These are phyloP conservation scores for Gryon sp. DNA, from an alignment of 1,140 invertebrate genomes.

Conservation along the genomic window DNA sequence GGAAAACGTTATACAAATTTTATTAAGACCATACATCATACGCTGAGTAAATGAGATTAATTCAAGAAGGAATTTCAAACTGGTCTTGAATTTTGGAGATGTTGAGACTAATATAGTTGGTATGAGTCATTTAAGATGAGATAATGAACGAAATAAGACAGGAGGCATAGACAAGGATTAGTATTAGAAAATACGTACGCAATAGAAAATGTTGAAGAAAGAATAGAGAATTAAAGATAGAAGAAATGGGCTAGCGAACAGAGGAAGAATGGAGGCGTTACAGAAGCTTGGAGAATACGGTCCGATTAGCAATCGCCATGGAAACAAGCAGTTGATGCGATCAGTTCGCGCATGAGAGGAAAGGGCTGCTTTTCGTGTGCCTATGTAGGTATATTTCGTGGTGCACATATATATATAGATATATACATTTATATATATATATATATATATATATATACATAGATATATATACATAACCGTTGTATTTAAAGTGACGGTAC, in stretches of 20 bases:
- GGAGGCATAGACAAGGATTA: neutral
- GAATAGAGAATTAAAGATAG: slow-evolving; percentile 28
- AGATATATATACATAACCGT: slow-evolving; percentile 57
- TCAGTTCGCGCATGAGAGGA: slow-evolving; percentile 78
- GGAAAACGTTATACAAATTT: slow-evolving; percentile 52
- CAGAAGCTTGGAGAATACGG: slow-evolving; percentile 72
- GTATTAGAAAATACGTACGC: no score
- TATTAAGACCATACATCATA: slow-evolving; percentile 37
- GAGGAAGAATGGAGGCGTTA: slow-evolving; percentile 69
- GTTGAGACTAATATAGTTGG: no score
- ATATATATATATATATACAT: slow-evolving; percentile 37
- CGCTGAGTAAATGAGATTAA: slow-evolving; percentile 33
- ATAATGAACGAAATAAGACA: neutral
- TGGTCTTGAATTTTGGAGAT: no score
- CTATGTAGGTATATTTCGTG: slow-evolving; percentile 63
- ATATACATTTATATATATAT: slow-evolving; percentile 43
- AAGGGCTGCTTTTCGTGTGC: slow-evolving; percentile 70
- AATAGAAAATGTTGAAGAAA: slow-evolving; percentile 27
- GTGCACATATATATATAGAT: slow-evolving; percentile 42
- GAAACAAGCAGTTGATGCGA: slow-evolving; percentile 82
- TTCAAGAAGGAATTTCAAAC: no score
- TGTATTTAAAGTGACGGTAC: slow-evolving; percentile 68
- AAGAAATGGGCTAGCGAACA: slow-evolving; percentile 53
- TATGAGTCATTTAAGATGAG: neutral
- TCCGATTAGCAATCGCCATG: slow-evolving; percentile 83